Evolutionary conservation across 1,140 invertebrate species (phyloP).

Genomic region (Sminthurinus signatus): DNA sequence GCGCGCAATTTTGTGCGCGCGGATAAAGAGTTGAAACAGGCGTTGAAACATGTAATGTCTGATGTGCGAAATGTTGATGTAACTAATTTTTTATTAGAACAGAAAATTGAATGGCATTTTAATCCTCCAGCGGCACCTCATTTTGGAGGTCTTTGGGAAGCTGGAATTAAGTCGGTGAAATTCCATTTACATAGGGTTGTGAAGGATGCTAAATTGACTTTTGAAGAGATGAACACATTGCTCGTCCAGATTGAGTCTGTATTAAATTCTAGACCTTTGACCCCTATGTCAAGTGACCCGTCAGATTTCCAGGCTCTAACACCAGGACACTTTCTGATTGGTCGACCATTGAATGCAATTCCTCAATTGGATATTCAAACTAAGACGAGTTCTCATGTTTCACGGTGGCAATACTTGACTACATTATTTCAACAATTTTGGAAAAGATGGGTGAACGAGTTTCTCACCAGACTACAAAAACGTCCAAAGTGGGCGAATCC

Average conservation of each 20-base stretch:
- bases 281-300: neutral
- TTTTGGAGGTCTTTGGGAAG: constrained; percentile 44
- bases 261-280: neutral
- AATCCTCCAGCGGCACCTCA: constrained; percentile 43
- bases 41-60: too few relatives aligned
- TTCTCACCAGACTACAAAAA: neutral
- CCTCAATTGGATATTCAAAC: neutral
- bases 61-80: neutral
- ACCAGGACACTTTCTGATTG: constrained; percentile 6
- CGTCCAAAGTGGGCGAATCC: neutral
- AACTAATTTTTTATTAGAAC: neutral
- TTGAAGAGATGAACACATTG: neutral
- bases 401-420: neutral
- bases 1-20: too few relatives aligned
- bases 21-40: too few relatives aligned
- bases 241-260: neutral
- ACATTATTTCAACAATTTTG: neutral
- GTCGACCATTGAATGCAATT: neutral
- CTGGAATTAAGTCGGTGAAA: constrained; percentile 43
- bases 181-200: constrained; percentile 37
- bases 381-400: neutral
- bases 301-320: neutral
- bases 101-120: constrained; percentile 40
- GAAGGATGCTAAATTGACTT: neutral
- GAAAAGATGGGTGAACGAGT: neutral